Conservation (phyloP, 1,140 invertebrate species). For the Asobara japonica region DNA sequence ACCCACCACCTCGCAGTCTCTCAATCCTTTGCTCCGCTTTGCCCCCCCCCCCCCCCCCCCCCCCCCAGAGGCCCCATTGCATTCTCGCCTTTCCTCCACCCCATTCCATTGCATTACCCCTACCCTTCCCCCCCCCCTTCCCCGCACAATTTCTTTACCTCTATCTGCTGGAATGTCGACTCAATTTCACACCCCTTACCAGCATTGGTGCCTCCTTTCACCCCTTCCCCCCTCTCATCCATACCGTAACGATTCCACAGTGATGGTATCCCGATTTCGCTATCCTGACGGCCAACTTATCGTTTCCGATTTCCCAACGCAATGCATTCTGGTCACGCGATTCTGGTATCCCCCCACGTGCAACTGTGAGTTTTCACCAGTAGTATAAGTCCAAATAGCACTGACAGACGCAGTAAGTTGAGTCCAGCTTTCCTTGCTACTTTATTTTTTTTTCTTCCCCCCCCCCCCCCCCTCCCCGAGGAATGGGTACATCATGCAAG, state of each 20-base stretch:
- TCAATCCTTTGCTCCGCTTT: not conserved
- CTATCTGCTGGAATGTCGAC: slow-evolving; percentile 21
- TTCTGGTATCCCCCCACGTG: not conserved
- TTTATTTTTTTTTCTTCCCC: not conserved
- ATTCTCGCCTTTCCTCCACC: not conserved
- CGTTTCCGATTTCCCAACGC: slow-evolving; percentile 20
- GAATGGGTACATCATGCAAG: not conserved
- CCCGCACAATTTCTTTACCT: slow-evolving; percentile 22
- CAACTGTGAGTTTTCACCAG: not conserved
- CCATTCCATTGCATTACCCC: not conserved
- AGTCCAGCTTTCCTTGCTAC: not conserved
- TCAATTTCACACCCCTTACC: slow-evolving; percentile 28
- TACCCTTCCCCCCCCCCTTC: not conserved
- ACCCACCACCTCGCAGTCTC: not conserved
- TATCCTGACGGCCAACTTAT: slow-evolving; percentile 18
- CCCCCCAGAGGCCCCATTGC: not conserved
- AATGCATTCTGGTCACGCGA: slow-evolving; percentile 29
- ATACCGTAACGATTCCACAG: slow-evolving; percentile 27
- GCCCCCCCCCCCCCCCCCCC: not conserved
- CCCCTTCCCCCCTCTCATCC: not conserved
- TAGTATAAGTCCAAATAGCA: slow-evolving; percentile 3
- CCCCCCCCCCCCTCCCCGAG: no score
- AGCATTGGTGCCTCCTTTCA: slow-evolving; percentile 6
- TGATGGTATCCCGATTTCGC: slow-evolving; percentile 31
- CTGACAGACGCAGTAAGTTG: slow-evolving; percentile 1